A percentile compares a stretch with the other conserved stretches of the same genome.
These are phyloP conservation scores for Falco berigora DNA, from an alignment of 2,797 vertebrate genomes.

Conservation along the genomic window DNA sequence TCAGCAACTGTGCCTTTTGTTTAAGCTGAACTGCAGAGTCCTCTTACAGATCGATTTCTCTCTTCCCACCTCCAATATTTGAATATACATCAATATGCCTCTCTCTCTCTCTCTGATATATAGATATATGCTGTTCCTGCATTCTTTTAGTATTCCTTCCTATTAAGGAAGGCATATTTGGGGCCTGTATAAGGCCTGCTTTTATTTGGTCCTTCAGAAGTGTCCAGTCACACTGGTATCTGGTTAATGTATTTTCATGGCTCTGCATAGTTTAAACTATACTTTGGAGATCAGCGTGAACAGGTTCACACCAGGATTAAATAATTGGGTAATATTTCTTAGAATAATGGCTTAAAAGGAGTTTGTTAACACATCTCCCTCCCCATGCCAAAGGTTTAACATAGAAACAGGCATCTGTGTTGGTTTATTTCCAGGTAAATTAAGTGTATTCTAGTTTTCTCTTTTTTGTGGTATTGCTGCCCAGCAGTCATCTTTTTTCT, in stretches of 20 bases:
- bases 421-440: not conserved
- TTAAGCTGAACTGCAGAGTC: not conserved
- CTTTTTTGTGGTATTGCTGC: not conserved
- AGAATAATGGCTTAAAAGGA: not conserved
- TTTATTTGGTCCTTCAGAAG: not conserved
- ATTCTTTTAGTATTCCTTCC: not conserved
- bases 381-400: not conserved
- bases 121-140: not conserved
- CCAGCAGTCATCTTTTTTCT: not conserved
- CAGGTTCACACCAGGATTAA: not conserved
- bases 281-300: not conserved
- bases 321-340: not conserved
- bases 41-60: not conserved
- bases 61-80: not conserved
- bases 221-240: not conserved
- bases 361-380: not conserved
- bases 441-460: not conserved
- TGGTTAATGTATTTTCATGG: not conserved
- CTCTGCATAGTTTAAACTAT: not conserved
- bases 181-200: not conserved
- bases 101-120: accelerated
- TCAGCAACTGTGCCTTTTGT: not conserved
- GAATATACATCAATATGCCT: not conserved
- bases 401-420: not conserved
- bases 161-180: not conserved